phyloP scores from a whole-genome alignment of 2,797 vertebrate genomes.

The Xenops minutus region DNA sequence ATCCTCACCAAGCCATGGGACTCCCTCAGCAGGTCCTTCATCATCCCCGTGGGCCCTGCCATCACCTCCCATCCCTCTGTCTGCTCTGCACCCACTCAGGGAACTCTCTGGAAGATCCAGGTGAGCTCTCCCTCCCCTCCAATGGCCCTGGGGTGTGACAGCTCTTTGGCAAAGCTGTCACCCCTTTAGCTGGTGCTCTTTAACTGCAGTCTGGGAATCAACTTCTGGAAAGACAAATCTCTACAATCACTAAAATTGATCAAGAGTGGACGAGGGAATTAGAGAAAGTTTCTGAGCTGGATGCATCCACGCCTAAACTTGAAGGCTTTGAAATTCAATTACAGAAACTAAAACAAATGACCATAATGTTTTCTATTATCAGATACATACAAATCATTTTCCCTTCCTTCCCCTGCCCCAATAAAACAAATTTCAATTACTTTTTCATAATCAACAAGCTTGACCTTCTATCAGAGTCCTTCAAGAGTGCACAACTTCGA shows the following conservation, averaged over 20 bases:
- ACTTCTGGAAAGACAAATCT: conserved; percentile 15
- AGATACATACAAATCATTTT: conserved; percentile 47
- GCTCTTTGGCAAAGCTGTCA: neutral
- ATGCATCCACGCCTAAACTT: neutral
- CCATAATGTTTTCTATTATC: conserved; percentile 51
- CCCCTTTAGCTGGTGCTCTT: neutral
- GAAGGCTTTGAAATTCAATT: conserved; percentile 53
- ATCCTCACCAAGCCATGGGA: accelerated
- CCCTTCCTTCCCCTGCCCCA: conserved; percentile 1
- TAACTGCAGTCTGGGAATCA: neutral
- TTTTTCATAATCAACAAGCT: conserved; percentile 43
- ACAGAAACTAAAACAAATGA: conserved; percentile 52
- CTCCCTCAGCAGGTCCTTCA: neutral
- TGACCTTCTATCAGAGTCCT: conserved; percentile 35
- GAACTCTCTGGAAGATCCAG: neutral
- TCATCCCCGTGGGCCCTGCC: accelerated
- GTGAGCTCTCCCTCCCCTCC: neutral
- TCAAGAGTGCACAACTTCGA: neutral
- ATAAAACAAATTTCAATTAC: conserved; percentile 57
- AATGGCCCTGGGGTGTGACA: neutral
- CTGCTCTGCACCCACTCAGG: too few relatives aligned
- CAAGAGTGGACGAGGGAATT: neutral
- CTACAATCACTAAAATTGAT: conserved; percentile 23
- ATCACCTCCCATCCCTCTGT: neutral
- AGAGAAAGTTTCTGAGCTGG: conserved; percentile 12